Evolutionary conservation across 2,888 invertebrate species (phyloP), one percentile per base, ranked within the genome.

Genomic region (Drosophila leonis): DNA sequence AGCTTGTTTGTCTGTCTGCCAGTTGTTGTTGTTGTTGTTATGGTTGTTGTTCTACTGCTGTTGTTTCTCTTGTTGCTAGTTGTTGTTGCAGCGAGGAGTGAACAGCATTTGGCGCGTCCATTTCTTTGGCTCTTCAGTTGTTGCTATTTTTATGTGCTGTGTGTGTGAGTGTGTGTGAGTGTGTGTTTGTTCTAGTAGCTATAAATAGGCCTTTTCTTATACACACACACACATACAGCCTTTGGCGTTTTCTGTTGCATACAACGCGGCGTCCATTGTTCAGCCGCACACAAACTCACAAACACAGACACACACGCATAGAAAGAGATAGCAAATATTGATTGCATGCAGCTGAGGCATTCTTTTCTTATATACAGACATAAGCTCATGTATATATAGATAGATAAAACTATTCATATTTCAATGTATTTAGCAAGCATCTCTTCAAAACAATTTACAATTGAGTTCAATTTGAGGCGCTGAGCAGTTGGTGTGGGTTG

Each of bases 221-320:
- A 65, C 31, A 61, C 37, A 62, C 20, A 59, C 24, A 65, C 46
- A 63, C 20, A 60, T 44, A 48, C 18, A 63, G 54, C 80, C 83
- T 71, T 74, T 80, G 83, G 66, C 88, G 67, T 27, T 65, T 65
- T 72, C 31, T 81, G 49, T 64, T 86, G 78, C 83, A 83, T 73
- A 72, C 75, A 72, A 66, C 69, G 29, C 29, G 67, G 67, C 64
- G 66, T 20, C 42, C 44, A 65, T 67, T 64, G 65, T 75, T 81
- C 29, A 48, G 39, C 55, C 31, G 24, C 41, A 49, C 33, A 39
- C 60, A 52, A n/a, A 44, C 27, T 33, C 39, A 31, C n/a, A 57
- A 35, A 44, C 29, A 37, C 33, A 41, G 29, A 57, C 31, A 18
- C 35, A 44, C 8, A 15, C 6, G 33, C 18, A 54, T 13, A 24